Percentiles rank a stretch among this genome's conserved stretches.
Conservation (phyloP, 1,140 invertebrate genomes). For the Sarcophaga peregrina region DNA sequence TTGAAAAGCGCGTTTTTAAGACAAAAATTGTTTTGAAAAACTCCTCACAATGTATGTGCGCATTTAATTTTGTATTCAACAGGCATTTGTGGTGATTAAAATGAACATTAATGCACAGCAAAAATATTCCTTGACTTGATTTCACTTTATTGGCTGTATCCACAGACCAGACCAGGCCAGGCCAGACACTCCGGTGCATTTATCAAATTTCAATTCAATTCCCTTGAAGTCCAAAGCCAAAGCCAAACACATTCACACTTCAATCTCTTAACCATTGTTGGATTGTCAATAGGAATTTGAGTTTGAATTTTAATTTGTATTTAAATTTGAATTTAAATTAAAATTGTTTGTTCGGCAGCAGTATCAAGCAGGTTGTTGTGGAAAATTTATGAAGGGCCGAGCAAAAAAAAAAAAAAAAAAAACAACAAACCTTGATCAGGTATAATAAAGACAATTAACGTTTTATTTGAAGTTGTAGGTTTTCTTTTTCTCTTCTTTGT, state of each 20-base stretch:
- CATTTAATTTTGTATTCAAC: conserved; percentile 3
- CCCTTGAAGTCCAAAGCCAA: too few relatives aligned
- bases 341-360: background rate
- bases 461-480: background rate
- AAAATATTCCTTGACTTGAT: background rate
- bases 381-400: background rate
- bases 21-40: background rate
- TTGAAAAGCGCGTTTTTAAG: too few relatives aligned
- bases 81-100: conserved; percentile 11
- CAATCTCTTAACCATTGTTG: background rate
- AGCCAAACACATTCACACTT: background rate
- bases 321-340: background rate
- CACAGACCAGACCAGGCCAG: background rate
- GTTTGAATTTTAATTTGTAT: background rate
- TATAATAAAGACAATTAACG: background rate
- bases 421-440: too few relatives aligned
- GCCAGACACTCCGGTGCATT: conserved; percentile 11
- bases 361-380: background rate
- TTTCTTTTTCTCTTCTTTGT: too few relatives aligned
- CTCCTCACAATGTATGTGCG: background rate
- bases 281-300: conserved; percentile 2
- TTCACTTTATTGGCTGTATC: background rate
- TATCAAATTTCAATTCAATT: background rate
- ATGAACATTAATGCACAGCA: conserved; percentile 13
- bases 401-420: background rate